Conservation (phyloP, 2,888 invertebrate genomes). For the Macropis europaea region DNA sequence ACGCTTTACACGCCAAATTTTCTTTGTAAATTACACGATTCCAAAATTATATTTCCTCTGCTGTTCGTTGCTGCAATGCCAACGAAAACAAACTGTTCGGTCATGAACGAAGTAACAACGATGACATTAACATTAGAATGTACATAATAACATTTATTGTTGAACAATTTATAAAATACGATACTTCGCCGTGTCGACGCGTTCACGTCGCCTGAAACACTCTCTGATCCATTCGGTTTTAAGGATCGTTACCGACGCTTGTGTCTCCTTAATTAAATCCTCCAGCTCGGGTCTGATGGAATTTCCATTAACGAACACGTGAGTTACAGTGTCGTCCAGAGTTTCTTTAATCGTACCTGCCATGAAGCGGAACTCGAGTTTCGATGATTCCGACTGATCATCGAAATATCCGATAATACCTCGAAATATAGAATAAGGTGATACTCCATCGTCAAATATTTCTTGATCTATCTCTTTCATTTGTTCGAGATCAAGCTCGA, state of each 20-base stretch:
- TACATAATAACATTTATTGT: background rate
- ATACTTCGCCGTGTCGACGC: slow-evolving; percentile 64
- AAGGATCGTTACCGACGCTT: slow-evolving; percentile 51
- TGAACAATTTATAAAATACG: slow-evolving; percentile 29
- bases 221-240: slow-evolving; percentile 70
- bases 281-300: background rate
- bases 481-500: slow-evolving; percentile 15
- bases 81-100: background rate
- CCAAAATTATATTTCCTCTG: slow-evolving; percentile 15
- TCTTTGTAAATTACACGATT: slow-evolving; percentile 23
- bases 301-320: slow-evolving; percentile 65
- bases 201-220: slow-evolving; percentile 59
- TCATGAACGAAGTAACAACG: background rate
- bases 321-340: slow-evolving; percentile 62
- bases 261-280: background rate
- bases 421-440: slow-evolving; percentile 71
- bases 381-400: slow-evolving; percentile 52
- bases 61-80: background rate
- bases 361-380: slow-evolving; percentile 70
- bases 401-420: slow-evolving; percentile 70
- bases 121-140: background rate
- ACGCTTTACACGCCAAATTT: slow-evolving; percentile 19
- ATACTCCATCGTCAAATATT: slow-evolving; percentile 63
- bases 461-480: slow-evolving; percentile 63
- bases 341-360: slow-evolving; percentile 63